Evolutionary conservation across 2,113 vertebrate species (phyloP).

Genomic region (Oxyruncus cristatus): DNA sequence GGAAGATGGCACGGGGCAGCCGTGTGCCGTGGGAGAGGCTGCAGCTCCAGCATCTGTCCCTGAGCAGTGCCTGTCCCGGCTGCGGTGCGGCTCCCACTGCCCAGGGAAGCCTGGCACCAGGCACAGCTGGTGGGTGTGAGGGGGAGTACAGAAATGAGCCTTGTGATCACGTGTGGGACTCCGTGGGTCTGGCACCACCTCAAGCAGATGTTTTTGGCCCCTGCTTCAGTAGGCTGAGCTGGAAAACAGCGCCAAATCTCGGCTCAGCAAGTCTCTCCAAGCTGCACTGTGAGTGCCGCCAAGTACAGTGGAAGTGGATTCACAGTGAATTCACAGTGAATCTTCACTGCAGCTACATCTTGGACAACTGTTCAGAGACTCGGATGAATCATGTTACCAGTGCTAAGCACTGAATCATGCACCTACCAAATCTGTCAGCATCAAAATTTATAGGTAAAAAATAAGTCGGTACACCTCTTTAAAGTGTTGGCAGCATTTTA

Average conservation of each 20-base stretch:
- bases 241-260: background rate
- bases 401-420: background rate
- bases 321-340: background rate
- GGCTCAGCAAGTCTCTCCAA: background rate
- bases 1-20: background rate
- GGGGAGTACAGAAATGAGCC: background rate
- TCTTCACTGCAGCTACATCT: background rate
- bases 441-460: background rate
- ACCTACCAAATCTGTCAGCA: background rate
- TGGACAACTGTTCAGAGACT: background rate
- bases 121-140: background rate
- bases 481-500: conserved; percentile 15
- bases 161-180: background rate
- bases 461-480: background rate
- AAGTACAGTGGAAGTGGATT: background rate
- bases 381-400: background rate
- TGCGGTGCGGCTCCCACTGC: background rate
- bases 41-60: background rate
- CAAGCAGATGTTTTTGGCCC: background rate
- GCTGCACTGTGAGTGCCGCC: background rate
- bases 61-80: background rate
- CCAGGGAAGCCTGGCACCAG: background rate
- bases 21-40: background rate
- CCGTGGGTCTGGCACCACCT: background rate
- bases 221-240: background rate